These are phyloP conservation scores for Ecdyonurus torrentis DNA, from an alignment of 2,888 invertebrate genomes.

Conservation along the genomic window DNA sequence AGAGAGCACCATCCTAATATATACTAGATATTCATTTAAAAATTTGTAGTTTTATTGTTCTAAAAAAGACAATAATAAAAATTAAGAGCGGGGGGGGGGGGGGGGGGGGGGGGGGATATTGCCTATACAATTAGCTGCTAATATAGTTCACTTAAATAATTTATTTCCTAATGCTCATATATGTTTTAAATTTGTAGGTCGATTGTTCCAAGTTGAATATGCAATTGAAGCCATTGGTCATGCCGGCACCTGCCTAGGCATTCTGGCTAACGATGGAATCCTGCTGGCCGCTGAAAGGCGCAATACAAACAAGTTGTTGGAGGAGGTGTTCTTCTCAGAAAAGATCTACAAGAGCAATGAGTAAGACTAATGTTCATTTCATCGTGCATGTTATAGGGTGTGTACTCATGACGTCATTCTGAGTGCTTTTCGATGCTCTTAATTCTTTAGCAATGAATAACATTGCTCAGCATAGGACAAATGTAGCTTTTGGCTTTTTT, in stretches of 20 bases:
- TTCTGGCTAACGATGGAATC: conserved; percentile 90
- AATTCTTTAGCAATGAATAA: too few species aligned
- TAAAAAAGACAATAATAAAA: too few species aligned
- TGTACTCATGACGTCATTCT: too few species aligned
- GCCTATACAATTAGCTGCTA: conserved; percentile 1
- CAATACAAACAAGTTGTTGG: conserved; percentile 93
- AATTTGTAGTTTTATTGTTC: too few species aligned
- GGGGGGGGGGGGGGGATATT: not conserved
- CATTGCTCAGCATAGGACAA: too few species aligned
- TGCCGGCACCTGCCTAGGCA: conserved; percentile 93
- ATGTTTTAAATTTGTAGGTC: conserved; percentile 36
- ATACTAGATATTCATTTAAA: too few species aligned
- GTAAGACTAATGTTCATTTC: too few species aligned
- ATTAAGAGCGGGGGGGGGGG: not conserved
- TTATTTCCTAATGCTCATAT: conserved; percentile 1
- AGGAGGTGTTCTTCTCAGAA: conserved; percentile 92
- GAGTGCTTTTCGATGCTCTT: too few species aligned
- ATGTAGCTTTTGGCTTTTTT: too few species aligned
- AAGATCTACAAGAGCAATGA: conserved; percentile 97
- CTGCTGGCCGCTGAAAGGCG: conserved; percentile 91
- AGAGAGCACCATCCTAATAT: too few species aligned
- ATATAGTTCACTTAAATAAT: not conserved
- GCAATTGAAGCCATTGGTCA: conserved; percentile 99
- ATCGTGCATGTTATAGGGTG: too few species aligned
- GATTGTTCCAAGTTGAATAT: conserved; percentile 97